Conservation (phyloP, 1,140 invertebrate species). For the Cardiocondyla obscurior region DNA sequence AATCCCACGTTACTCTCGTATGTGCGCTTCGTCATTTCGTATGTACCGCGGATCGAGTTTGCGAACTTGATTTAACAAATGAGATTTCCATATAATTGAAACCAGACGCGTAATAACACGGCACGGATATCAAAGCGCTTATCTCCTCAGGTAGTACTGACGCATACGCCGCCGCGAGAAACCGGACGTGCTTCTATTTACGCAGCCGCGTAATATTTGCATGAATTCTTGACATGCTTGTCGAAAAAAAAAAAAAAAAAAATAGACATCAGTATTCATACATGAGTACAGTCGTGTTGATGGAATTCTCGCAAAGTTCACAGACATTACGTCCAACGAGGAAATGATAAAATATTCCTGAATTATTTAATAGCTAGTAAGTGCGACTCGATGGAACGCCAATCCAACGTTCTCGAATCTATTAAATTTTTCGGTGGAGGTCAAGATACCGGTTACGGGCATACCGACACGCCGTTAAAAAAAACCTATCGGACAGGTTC, state of each 20-base stretch:
- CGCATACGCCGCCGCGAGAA: neutral
- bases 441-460: constrained; percentile 64
- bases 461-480: constrained; percentile 24
- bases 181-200: constrained; percentile 48
- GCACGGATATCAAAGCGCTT: constrained; percentile 39
- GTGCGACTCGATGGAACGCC: neutral
- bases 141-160: neutral
- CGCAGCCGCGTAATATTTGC: neutral
- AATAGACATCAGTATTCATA: neutral
- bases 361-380: constrained; percentile 12
- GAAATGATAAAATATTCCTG: neutral
- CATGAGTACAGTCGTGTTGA: neutral
- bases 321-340: neutral
- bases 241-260: neutral
- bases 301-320: neutral
- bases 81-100: neutral
- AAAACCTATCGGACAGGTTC: constrained; percentile 60
- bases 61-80: neutral
- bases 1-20: too few relatives aligned
- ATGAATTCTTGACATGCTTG: constrained; percentile 7
- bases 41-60: neutral
- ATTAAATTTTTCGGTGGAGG: constrained; percentile 59
- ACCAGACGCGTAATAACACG: neutral
- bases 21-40: neutral
- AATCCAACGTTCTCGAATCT: constrained; percentile 8